Evolutionary conservation across 2,888 invertebrate genomes (phyloP).

Genomic region (Conchocele bisecta): DNA sequence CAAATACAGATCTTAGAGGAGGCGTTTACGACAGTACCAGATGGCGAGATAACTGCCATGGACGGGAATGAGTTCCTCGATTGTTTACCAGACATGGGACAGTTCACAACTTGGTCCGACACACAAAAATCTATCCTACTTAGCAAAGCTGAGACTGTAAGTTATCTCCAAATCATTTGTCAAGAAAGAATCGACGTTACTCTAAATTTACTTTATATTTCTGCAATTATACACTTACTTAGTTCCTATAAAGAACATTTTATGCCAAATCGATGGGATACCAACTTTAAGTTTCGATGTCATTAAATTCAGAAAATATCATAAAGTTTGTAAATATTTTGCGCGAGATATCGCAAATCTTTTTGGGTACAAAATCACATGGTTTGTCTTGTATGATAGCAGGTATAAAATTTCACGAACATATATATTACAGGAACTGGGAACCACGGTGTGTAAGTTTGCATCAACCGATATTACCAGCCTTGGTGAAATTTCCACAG

Average conservation of each 20-base stretch:
- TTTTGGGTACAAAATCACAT: not conserved
- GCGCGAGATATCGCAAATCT: not conserved
- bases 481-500: conserved; percentile 29
- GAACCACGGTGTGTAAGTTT: conserved; percentile 30
- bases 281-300: no score
- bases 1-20: conserved; percentile 5
- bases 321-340: not conserved
- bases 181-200: no score
- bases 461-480: conserved; percentile 5
- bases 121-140: conserved; percentile 23
- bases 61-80: conserved; percentile 31
- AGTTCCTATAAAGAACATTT: no score
- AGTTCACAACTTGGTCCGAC: conserved; percentile 1
- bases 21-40: conserved; percentile 30
- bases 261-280: no score
- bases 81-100: conserved; percentile 42
- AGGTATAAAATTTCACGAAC: not conserved
- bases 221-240: no score
- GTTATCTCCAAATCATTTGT: no score
- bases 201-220: no score
- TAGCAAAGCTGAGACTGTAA: conserved; percentile 30
- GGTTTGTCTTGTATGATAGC: not conserved
- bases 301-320: no score
- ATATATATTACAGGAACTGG: conserved; percentile 21
- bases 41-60: conserved; percentile 32